Evolutionary conservation across 2,113 vertebrate species (phyloP).

Genomic region (Podarcis cretensis): DNA sequence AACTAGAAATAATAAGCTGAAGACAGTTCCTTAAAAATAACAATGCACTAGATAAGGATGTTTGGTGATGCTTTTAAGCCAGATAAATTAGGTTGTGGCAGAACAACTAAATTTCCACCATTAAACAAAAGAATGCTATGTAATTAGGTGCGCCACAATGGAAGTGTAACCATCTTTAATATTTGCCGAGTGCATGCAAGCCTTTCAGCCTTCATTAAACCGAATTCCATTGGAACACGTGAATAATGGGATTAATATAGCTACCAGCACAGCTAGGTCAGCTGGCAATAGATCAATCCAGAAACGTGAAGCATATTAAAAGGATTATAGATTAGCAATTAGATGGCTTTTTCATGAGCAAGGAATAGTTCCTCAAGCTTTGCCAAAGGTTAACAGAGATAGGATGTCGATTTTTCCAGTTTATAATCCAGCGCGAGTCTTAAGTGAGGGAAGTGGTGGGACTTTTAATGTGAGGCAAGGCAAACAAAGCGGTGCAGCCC

Average conservation of each 20-base stretch:
- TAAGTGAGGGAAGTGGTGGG: conserved; percentile 59
- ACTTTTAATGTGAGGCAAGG: conserved; percentile 60
- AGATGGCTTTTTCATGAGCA: conserved; percentile 89
- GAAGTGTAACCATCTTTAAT: conserved; percentile 72
- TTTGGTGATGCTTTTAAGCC: conserved; percentile 53
- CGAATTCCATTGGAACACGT: conserved; percentile 78
- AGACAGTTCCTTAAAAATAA: not conserved
- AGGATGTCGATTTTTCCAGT: conserved; percentile 73
- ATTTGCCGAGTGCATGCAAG: conserved; percentile 68
- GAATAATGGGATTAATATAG: conserved; percentile 95
- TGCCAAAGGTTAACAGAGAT: conserved; percentile 82
- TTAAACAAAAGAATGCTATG: conserved; percentile 67
- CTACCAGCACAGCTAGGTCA: conserved; percentile 84
- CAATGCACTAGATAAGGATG: conserved; percentile 46
- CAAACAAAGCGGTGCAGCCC: conserved; percentile 41
- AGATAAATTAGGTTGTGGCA: conserved; percentile 50
- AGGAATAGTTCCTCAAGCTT: conserved; percentile 76
- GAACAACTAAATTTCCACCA: conserved; percentile 58
- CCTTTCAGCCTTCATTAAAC: conserved; percentile 76
- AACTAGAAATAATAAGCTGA: conserved; percentile 9
- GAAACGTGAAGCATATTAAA: conserved; percentile 88
- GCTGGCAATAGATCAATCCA: conserved; percentile 93
- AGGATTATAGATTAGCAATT: conserved; percentile 99
- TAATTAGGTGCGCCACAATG: conserved; percentile 71
- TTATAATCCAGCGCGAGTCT: conserved; percentile 74